Evolutionary conservation across 2,888 invertebrate species (phyloP), one percentile per base, ranked within the genome.

Genomic region (Plutella xylostella): DNA sequence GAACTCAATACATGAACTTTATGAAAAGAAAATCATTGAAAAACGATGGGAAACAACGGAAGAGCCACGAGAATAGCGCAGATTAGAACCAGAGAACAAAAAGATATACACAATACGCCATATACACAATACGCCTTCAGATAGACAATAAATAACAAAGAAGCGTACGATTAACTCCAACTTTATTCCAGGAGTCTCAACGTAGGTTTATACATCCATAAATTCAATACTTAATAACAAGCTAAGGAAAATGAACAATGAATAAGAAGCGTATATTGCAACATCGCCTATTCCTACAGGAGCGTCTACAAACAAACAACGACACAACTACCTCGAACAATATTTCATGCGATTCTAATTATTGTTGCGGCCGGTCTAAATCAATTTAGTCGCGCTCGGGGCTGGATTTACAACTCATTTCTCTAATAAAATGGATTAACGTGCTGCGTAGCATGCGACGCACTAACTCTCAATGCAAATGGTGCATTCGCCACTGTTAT

Each of bases 381-480:
- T 76, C 74, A 73, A 74, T 77, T 69, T 63, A 60, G 60, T 58
- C 54, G 54, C 54, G 55, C 56, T 54, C 50, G 48, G 15, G 50
- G 55, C 59, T 61, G 60, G 59, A 72, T 71, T 72, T 65, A 67
- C 63, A 60, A 61, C 60, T 61, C 60, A 64, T 65, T 65, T 67
- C 63, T 64, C 61, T 63, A 68, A 68, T 70, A 72, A 72, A 73
- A 70, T 61, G 61, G 62, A 71, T 72, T 68, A 66, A 61, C 58
- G 56, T 57, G 54, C 53, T 51, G 50, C 45, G 51, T 59, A 53
- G 58, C 51, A 53, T 51, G 58, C 63, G 58, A 62, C 55, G 71
- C 70, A 57, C 69, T 79, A 74, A 72, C 61, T 79, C 68, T 55
- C 51, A 51, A 52, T 63, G 57, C 66, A 69, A 79, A 78, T 77